Evolutionary conservation across 1,140 invertebrate species (phyloP), one percentile per base, ranked within the genome.

Genomic region (Ceratina calcarata): DNA sequence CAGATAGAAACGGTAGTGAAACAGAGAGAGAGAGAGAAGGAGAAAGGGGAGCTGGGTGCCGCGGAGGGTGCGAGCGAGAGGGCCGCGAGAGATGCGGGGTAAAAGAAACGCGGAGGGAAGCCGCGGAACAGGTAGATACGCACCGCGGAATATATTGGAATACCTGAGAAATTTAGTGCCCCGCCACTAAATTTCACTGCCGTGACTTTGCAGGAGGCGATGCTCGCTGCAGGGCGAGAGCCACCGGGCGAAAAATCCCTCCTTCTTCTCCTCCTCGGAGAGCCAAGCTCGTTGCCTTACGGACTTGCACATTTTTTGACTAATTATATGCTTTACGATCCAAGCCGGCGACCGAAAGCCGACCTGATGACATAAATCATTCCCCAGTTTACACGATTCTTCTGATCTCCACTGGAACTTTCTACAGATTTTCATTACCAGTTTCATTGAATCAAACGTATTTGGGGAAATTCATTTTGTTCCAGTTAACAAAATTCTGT

Each of bases 141-240:
- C 89, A 91, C 88, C 87, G 89, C 87, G 89, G 89, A 91, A 91
- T 92, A 92, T 91, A 93, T 92, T 91, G 89, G 90, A 92, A 93
- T 93, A 93, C 89, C 90, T 92, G 89, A 92, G 89, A 91, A 92
- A 92, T 92, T 92, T 92, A 92, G 91, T 91, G 89, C 79, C 86
- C 78, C 67, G 87, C 74, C 86, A 91, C 88, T 91, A 91, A 92
- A 91, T 91, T 90, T 91, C 86, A 87, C 88, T 81, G 82, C 84
- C 89, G 87, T 89, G 89, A 91, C 88, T 91, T 84, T 90, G 90
- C 90, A 90, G 84, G 78, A 86, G 80, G 81, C 75, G 82, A 87
- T 87, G 79, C 76, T 86, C 83, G 79, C 84, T 79, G 67, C 80
- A 78, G 82, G 83, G 80, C 78, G 81, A 70, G 81, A 87, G 87